Evolutionary conservation across 2,797 vertebrate species (phyloP).

Genomic region (Apogon hyalosoma): DNA sequence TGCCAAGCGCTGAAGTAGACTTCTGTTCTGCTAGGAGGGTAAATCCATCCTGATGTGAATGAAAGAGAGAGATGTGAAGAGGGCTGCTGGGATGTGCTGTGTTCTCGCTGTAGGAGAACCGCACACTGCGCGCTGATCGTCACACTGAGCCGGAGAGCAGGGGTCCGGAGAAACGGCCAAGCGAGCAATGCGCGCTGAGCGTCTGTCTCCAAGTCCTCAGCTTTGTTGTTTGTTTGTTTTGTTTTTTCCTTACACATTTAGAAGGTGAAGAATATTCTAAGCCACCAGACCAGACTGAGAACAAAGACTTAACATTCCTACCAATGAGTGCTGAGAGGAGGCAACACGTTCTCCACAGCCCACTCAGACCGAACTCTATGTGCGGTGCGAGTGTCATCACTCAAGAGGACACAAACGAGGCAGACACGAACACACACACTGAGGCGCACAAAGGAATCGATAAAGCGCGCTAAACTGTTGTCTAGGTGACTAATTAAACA

Average conservation of each 20-base stretch:
- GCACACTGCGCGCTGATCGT: conserved; percentile 84
- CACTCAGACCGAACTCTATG: conserved; percentile 43
- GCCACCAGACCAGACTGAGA: conserved; percentile 44
- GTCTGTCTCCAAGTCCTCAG: conserved; percentile 70
- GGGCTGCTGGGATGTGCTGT: conserved; percentile 57
- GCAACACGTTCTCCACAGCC: conserved; percentile 40
- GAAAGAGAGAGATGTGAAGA: conserved; percentile 34
- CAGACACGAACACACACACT: conserved; percentile 21
- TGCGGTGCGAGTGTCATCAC: conserved; percentile 34
- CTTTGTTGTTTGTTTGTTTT: not conserved
- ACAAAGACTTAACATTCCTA: conserved; percentile 69
- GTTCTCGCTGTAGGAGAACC: conserved; percentile 76
- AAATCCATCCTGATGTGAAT: conserved; percentile 71
- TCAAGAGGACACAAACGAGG: conserved; percentile 22
- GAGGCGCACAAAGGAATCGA: conserved; percentile 40
- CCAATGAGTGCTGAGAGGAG: conserved; percentile 61
- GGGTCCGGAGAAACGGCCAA: conserved; percentile 57
- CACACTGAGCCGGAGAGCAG: conserved; percentile 73
- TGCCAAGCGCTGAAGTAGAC: conserved; percentile 61
- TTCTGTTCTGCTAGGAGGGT: conserved; percentile 64
- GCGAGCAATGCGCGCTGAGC: conserved; percentile 60
- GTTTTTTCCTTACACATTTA: conserved; percentile 32
- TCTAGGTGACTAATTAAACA: conserved; percentile 58
- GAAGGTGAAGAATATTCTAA: conserved; percentile 45
- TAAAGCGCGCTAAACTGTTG: conserved; percentile 52